Evolutionary conservation across 1,140 invertebrate species (phyloP).

Genomic region (Ericerus pela): DNA sequence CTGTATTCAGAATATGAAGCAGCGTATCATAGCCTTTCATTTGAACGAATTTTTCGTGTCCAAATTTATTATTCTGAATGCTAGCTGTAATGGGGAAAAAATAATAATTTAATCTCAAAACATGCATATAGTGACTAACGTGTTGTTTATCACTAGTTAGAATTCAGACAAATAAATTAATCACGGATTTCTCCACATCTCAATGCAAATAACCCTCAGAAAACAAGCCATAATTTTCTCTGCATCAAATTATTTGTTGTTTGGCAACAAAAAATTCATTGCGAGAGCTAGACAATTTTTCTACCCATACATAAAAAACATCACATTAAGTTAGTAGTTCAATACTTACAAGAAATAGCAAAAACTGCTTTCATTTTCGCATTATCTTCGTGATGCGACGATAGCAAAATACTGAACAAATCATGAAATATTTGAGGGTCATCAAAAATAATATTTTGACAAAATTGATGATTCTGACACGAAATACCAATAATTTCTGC

Average conservation of each 20-base stretch:
- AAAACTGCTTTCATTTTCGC: conserved; percentile 1
- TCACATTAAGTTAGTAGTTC: no score
- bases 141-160: no score
- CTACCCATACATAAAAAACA: no score
- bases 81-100: neutral
- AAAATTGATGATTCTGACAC: conserved; percentile 1
- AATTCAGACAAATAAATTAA: no score
- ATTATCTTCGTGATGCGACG: neutral
- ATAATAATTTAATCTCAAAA: no score
- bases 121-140: no score
- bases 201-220: no score
- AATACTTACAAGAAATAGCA: neutral
- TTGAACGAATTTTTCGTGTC: neutral
- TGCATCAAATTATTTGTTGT: no score
- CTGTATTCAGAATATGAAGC: neutral
- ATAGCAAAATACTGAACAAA: neutral
- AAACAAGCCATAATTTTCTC: no score
- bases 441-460: neutral
- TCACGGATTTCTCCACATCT: no score
- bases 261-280: no score
- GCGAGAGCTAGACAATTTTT: no score
- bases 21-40: neutral
- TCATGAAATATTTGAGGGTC: neutral
- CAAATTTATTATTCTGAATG: neutral
- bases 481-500: conserved; percentile 5